Base-by-base conservation (phyloP, 1,140 invertebrate species). In the Panagrolaimus sp. region DNA sequence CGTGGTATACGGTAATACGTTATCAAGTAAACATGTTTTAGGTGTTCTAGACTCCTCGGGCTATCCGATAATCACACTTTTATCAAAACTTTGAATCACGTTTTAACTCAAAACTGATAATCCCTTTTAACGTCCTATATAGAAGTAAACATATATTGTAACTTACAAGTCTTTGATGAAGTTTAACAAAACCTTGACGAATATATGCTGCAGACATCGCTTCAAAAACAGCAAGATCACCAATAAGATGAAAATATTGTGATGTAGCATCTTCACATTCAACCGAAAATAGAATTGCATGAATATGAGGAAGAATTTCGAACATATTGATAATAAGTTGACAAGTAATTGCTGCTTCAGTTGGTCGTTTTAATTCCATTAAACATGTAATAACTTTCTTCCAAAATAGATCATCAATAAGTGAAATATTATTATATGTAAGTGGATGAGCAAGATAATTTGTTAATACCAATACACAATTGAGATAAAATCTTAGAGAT, bases 341-440 rank as follows among this genome's bases (percentile, higher is more conserved):
- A 57, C 51, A 20, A 9, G 51, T 57, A 27, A 57, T 57, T 11
- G n/a, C 51, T 11, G 51, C 51, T 27, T 57, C 51, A 11, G 51
- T 57, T 5, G 51, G 51, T 25, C 51, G 11, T 27, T 57, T 57
- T 1, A 57, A 16, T 57, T 57, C 51, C 4, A 16, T 16, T 27
- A 57, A 57, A 57, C 51, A 57, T 27, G 51, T 57, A 57, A 57
- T 57, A 27, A 57, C n/a, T 27, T 57, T 57, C n/a, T 16, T 57
- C 51, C 51, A 57, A 27, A 57, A 57, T 20, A 57, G 9, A 27
- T 57, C 51, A 57, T 57, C 51, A 5, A 57, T 57, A 38, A 38
- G 31, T 20, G 9, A 14, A 16, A 27, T 20, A 3, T 57, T 20
- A 25, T 57, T 20, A 16, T n/a, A 57, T 14, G 20, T 25, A 20